Base-by-base conservation (phyloP, 2,888 invertebrate species). In the Tortricodes alternella region DNA sequence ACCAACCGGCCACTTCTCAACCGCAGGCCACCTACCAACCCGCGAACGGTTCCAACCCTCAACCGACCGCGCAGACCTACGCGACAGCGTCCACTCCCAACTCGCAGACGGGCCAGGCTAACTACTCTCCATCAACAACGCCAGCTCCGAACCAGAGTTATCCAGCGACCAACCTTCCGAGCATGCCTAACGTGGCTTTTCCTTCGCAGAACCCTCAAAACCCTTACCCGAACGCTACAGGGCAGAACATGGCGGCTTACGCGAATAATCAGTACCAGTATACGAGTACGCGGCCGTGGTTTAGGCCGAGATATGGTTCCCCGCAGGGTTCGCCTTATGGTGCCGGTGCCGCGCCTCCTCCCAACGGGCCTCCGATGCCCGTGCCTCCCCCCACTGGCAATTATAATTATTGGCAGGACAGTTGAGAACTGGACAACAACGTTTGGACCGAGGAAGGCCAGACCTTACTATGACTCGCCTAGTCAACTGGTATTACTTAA, bases 341-440 rank as follows among this genome's bases (percentile, higher is more conserved):
- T 9, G 62, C 81, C 0, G 83, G 81, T 0, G 64, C 76, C 0
- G 81, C 76, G 0, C 80, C 83, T 2, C 78, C 80, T 2, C 76
- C 81, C 0, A 74, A 68, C 24, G 85, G 77, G 0, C 76, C 83
- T 0, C 85, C 85, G 0, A 78, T 87, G 82, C 77, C 88, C 0
- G 85, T 85, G 0, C 87, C 89, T 0, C 89, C 89, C 0, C 88
- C 89, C 0, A 59, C 84, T 0, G 80, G 78, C 8, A 89, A 83
- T 70, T 89, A 87, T 38, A 89, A 87, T 64, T 90, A 89, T 53
- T 90, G 89, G 89, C 89, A 84, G 73, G 89, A 90, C 55, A 88
- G 86, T 79, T 89, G 88, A 89, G 83, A 84, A 41, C 66, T 74
- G 49, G 79, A 83, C 58, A 72, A 61, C 66, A 67, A 81, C 16